Base-by-base conservation (phyloP, 1,140 invertebrate species). In the Papilio dardanus region DNA sequence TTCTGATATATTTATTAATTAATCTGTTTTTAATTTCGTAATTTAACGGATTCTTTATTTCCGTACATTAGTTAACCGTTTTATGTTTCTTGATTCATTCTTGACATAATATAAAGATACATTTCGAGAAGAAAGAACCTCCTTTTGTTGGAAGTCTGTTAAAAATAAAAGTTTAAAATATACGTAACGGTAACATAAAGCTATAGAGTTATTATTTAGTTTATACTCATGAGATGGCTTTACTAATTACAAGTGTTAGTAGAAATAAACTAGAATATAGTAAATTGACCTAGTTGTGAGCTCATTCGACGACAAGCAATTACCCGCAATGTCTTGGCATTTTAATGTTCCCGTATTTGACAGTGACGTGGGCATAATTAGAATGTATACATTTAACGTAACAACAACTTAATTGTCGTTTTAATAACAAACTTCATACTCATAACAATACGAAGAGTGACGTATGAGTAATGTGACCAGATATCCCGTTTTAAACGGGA, bases 391-490 rank as follows among this genome's bases (percentile, higher is more conserved):
- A 62, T 62, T 28, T 12, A 24, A 62, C 54, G 10, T 62, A 28
- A 62, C 21, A 58, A 28, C 24, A 62, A 62, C 21, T 62, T 62
- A 62, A 62, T 28, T 62, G 24, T 62, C 54, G 10, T 62, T 62
- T 62, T 62, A 28, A 62, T 62, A 62, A 62, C 54, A 62, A 62
- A 28, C 21, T 54, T 54, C 24, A 62, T 62, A 7, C n/a, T n/a
- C n/a, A n/a, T 6, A 21, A 14, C 19, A 30, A 28, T 28, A 2
- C 30, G 0, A 62, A 28, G 8, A 14, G 12, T 28, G 24, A 62
- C 30, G 1, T 28, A 62, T 16, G 24, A 28, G n/a, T n/a, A 3
- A 62, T 28, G 33, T 35, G 33, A n/a, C n/a, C n/a, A n/a, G n/a
- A n/a, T n/a, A n/a, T n/a, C n/a, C n/a, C n/a, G n/a, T n/a, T n/a